Percentiles rank a stretch among this genome's conserved stretches.
Conservation (phyloP, 2,888 invertebrate species). For the Cosmopolites sordidus region DNA sequence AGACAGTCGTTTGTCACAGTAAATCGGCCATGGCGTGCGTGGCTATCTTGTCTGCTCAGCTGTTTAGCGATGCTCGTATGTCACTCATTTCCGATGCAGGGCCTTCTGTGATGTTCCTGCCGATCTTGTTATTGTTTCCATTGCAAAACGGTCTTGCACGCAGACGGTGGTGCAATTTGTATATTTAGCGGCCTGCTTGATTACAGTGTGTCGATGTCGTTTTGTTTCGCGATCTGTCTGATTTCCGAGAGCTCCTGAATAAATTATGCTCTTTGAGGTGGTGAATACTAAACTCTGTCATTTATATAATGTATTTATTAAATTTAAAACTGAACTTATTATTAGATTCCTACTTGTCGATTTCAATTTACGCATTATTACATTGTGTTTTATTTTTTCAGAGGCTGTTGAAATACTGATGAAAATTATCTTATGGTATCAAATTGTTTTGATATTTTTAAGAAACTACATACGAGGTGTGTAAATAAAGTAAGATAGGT, state of each 20-base stretch:
- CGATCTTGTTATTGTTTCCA: slow-evolving; percentile 25
- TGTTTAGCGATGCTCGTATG: slow-evolving; percentile 51
- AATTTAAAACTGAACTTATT: too few species aligned
- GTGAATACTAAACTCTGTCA: too few species aligned
- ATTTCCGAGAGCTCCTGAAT: slow-evolving; percentile 22
- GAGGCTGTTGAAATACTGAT: too few species aligned
- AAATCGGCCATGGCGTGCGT: slow-evolving; percentile 50
- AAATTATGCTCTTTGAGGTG: slow-evolving; percentile 3
- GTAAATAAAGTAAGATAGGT: too few species aligned
- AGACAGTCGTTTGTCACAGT: slow-evolving; percentile 50
- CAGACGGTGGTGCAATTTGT: slow-evolving; percentile 24
- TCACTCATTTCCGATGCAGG: slow-evolving; percentile 50
- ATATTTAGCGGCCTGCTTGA: slow-evolving; percentile 25
- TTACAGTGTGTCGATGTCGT: slow-evolving; percentile 15
- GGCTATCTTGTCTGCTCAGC: slow-evolving; percentile 49
- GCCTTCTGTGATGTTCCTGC: slow-evolving; percentile 36
- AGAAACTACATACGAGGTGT: too few species aligned
- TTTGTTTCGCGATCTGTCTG: slow-evolving; percentile 14
- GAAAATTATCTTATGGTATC: too few species aligned
- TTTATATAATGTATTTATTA: too few species aligned
- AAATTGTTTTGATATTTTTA: too few species aligned
- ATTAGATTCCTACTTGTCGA: too few species aligned
- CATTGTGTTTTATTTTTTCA: too few species aligned
- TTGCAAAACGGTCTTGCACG: slow-evolving; percentile 9
- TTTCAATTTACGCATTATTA: too few species aligned